Evolutionary conservation across 92 coral and sea anemone species (phyloP).

Genomic region (Meandrina meandrites): DNA sequence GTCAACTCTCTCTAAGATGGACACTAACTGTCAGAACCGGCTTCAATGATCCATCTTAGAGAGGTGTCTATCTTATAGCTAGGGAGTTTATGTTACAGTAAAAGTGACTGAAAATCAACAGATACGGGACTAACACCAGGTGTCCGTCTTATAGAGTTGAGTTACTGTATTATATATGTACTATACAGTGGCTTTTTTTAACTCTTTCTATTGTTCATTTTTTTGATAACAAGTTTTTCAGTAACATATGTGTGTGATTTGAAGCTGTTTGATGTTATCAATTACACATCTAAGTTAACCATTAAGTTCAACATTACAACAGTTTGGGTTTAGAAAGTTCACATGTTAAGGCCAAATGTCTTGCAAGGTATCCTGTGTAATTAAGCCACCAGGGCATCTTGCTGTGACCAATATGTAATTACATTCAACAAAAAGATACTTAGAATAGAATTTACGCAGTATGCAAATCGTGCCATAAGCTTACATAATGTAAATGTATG

Average conservation of each 20-base stretch:
- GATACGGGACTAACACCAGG: slow-evolving; percentile 40
- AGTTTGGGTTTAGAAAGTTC: not conserved
- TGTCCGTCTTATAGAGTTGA: slow-evolving; percentile 52
- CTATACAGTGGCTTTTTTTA: too few relatives aligned
- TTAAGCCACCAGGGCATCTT: not conserved
- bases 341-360: not conserved
- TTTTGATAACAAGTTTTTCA: not conserved
- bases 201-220: too few relatives aligned
- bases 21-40: too few relatives aligned
- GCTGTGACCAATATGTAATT: not conserved
- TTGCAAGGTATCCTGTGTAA: not conserved
- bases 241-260: not conserved
- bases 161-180: too few relatives aligned
- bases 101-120: too few relatives aligned
- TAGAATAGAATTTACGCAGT: not conserved
- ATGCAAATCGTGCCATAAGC: not conserved
- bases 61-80: too few relatives aligned
- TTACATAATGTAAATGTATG: not conserved
- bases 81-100: too few relatives aligned
- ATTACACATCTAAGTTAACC: not conserved
- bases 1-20: too few relatives aligned
- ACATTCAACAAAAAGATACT: not conserved
- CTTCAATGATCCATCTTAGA: too few relatives aligned
- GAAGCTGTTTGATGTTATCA: not conserved
- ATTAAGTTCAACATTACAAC: not conserved